Evolutionary conservation across 2,113 vertebrate species (phyloP).

Genomic region (Spilogale gracilis): DNA sequence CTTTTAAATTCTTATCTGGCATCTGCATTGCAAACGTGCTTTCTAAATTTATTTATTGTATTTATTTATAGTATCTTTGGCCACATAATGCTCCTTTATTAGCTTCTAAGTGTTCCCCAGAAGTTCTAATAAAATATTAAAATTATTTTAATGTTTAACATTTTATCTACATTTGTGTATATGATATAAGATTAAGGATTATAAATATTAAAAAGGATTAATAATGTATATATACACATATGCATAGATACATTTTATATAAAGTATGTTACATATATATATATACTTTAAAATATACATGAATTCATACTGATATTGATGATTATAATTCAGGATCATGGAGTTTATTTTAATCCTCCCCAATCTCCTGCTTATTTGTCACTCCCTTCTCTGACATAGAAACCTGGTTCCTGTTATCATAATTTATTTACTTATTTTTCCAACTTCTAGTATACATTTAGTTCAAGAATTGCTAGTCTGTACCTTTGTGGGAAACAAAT

Average conservation of each 20-base stretch:
- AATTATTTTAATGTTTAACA: not conserved
- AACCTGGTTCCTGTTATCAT: not conserved
- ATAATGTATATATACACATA: not conserved
- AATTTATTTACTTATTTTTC: not conserved
- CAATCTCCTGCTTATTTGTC: not conserved
- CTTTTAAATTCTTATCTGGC: slow-evolving; percentile 66
- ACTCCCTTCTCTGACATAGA: not conserved
- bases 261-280: not conserved
- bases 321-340: not conserved
- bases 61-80: slow-evolving; percentile 50
- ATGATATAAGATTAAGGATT: not conserved
- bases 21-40: slow-evolving; percentile 54
- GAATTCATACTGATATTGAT: not conserved
- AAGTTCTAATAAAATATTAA: slow-evolving; percentile 32
- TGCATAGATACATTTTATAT: not conserved
- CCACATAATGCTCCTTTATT: not conserved
- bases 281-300: not conserved
- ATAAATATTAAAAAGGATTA: not conserved
- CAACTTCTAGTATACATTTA: not conserved
- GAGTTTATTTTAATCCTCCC: not conserved
- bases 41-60: slow-evolving; percentile 65
- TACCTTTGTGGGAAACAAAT: not conserved
- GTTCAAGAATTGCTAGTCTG: not conserved
- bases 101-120: not conserved
- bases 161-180: not conserved